phyloP scores from a whole-genome alignment of 2,797 vertebrate genomes.

The Rousettus madagascariensis region DNA sequence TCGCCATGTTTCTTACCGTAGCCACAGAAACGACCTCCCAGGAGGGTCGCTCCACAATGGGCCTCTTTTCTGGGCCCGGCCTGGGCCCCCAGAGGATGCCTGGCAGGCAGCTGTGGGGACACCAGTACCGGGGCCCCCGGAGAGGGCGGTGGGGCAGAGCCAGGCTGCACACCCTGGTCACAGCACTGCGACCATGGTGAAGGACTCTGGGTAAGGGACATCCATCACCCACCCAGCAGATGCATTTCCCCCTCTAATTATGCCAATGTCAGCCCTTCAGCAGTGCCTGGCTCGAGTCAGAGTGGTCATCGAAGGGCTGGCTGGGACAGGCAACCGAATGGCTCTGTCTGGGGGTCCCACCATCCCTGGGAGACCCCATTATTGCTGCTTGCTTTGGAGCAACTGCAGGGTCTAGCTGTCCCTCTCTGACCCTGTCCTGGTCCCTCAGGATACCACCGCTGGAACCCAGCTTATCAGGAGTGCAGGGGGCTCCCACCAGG shows the following conservation, averaged over 20 bases:
- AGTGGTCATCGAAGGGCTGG: not conserved
- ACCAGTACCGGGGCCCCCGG: not conserved
- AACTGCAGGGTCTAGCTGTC: not conserved
- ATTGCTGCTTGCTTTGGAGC: not conserved
- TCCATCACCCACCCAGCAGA: not conserved
- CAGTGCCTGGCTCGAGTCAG: not conserved
- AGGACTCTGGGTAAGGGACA: not conserved
- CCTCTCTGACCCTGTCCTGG: not conserved
- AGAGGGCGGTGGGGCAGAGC: not conserved
- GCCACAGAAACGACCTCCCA: not conserved
- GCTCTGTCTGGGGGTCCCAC: not conserved
- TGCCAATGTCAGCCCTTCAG: no score
- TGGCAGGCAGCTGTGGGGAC: not conserved
- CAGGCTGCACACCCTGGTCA: not conserved
- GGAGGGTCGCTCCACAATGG: accelerated
- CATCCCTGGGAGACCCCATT: not conserved
- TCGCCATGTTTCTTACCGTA: not conserved
- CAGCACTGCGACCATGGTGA: not conserved
- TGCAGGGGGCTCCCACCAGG: not conserved
- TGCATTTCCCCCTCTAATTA: not conserved
- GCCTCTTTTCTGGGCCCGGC: not conserved
- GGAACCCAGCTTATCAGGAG: not conserved
- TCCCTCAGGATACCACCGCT: not conserved
- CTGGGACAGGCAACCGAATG: not conserved
- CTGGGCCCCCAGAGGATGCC: not conserved